phyloP scores from a whole-genome alignment of 2,888 invertebrate genomes.

The Caenorhabditis becei region DNA sequence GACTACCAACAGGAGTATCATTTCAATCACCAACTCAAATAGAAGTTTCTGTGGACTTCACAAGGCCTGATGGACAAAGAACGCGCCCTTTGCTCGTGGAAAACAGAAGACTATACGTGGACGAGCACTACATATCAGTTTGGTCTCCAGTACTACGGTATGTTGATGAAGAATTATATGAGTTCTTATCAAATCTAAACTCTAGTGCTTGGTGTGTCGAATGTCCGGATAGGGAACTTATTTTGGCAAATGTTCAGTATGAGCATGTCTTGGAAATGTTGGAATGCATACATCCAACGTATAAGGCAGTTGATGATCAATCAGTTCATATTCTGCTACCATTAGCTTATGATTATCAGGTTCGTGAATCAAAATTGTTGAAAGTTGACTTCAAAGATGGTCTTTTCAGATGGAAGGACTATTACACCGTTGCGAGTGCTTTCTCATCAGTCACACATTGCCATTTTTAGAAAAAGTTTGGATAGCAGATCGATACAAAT shows the following conservation, averaged over 20 bases:
- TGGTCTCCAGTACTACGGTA: conserved; percentile 78
- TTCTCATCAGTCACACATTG: conserved; percentile 78
- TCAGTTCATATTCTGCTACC: conserved; percentile 80
- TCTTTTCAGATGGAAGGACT: conserved; percentile 81
- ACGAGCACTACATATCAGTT: conserved; percentile 80
- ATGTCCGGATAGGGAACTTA: conserved; percentile 81
- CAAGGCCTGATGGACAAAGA: conserved; percentile 79
- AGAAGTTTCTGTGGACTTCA: conserved; percentile 77
- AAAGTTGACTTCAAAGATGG: too few relatives aligned
- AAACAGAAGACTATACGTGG: conserved; percentile 79
- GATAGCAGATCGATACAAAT: conserved; percentile 81
- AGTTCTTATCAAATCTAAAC: conserved; percentile 4
- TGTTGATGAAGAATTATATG: too few relatives aligned
- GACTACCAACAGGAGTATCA: neutral
- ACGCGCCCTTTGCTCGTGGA: conserved; percentile 80
- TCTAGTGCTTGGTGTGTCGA: conserved; percentile 81
- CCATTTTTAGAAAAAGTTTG: conserved; percentile 81
- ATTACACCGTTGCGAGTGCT: conserved; percentile 81
- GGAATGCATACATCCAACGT: conserved; percentile 81
- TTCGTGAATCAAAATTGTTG: conserved; percentile 33
- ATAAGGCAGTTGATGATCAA: conserved; percentile 81
- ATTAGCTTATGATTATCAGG: conserved; percentile 81
- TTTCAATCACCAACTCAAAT: conserved; percentile 67
- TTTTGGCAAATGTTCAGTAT: conserved; percentile 81
- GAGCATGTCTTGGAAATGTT: conserved; percentile 81